Conservation (phyloP, 2,113 vertebrate species). For the Phylloscopus trochiloides region DNA sequence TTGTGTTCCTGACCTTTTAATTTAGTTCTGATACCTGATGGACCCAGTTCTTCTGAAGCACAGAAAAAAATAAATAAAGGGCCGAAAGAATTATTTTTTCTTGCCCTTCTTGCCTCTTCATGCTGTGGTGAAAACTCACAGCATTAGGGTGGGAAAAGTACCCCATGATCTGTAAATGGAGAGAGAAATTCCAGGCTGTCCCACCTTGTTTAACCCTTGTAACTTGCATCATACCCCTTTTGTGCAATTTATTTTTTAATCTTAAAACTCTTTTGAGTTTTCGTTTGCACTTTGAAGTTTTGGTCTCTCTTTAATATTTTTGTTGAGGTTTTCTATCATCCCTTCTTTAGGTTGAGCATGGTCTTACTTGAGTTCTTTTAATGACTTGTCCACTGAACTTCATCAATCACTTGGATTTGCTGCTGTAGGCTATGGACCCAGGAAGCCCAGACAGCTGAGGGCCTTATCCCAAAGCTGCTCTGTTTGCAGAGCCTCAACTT, state of each 20-base stretch:
- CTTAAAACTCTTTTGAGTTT: neutral
- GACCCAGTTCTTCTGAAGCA: neutral
- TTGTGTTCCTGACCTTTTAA: slow-evolving; percentile 24
- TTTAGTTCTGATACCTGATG: neutral
- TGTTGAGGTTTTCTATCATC: neutral
- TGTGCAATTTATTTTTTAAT: neutral
- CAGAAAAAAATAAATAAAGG: neutral
- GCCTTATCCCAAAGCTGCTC: neutral
- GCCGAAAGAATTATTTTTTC: neutral
- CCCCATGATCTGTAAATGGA: neutral
- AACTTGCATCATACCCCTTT: neutral
- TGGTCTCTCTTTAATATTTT: neutral
- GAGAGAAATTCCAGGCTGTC: neutral
- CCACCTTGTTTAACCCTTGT: neutral
- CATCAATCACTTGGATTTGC: accelerated
- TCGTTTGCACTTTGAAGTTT: neutral
- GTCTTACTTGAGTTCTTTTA: neutral
- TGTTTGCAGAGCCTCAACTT: neutral
- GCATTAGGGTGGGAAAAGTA: neutral
- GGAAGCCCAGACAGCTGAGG: neutral
- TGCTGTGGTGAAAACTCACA: neutral
- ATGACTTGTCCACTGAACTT: neutral
- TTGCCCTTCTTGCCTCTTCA: neutral
- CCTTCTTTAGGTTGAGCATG: neutral
- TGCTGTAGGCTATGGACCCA: accelerated